A percentile compares a stretch with the other conserved stretches of the same genome.
phyloP scores from a whole-genome alignment of 1,140 invertebrate genomes.

The Zaprionus ornatus region DNA sequence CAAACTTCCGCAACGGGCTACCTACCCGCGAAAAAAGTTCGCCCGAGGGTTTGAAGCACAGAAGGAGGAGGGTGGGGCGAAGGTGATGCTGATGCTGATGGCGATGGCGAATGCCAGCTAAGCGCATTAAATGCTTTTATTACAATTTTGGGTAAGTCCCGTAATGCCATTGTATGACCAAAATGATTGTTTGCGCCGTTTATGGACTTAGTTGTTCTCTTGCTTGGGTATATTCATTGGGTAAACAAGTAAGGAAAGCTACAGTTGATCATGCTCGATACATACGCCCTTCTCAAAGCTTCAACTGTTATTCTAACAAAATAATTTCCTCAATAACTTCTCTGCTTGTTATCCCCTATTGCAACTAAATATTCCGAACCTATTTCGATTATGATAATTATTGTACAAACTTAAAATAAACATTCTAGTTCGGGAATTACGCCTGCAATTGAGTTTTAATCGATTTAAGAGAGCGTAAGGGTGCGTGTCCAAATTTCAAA shows the following conservation, averaged over 20 bases:
- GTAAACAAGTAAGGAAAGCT: too few relatives aligned
- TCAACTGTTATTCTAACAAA: too few relatives aligned
- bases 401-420: too few relatives aligned
- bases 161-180: slow-evolving; percentile 39
- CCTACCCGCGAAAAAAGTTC: neutral
- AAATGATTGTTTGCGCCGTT: slow-evolving; percentile 52
- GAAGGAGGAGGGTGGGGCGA: neutral
- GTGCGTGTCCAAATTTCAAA: neutral
- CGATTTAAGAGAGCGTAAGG: too few relatives aligned
- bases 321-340: too few relatives aligned
- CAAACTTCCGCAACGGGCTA: slow-evolving; percentile 31
- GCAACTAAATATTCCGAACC: too few relatives aligned
- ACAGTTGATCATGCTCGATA: too few relatives aligned
- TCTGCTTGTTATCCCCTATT: too few relatives aligned
- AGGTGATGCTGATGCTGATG: neutral
- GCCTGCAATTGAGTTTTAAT: too few relatives aligned
- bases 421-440: too few relatives aligned
- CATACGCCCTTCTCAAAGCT: too few relatives aligned
- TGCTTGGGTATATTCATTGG: neutral
- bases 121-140: slow-evolving; percentile 65
- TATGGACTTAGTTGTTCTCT: slow-evolving; percentile 23
- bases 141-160: slow-evolving; percentile 53
- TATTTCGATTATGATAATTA: too few relatives aligned
- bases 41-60: neutral
- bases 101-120: slow-evolving; percentile 16